phyloP scores from a whole-genome alignment of 2,113 vertebrate species.

The Tupaia tana region DNA sequence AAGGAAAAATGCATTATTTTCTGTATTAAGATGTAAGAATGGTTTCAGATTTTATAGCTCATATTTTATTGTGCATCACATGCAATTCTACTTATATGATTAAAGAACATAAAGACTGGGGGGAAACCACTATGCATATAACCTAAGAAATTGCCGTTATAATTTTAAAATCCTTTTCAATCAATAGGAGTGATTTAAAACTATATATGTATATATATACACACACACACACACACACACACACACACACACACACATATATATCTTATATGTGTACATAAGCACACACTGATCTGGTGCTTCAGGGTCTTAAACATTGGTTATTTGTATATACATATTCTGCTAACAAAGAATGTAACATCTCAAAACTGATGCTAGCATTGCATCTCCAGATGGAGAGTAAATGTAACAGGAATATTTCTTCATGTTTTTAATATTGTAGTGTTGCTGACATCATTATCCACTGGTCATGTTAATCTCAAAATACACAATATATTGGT shows the following conservation, averaged over 20 bases:
- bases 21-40: constrained; percentile 67
- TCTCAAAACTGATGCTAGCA: constrained; percentile 44
- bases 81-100: constrained; percentile 57
- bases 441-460: constrained; percentile 47
- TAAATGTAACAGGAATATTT: not conserved
- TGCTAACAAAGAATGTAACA: constrained; percentile 50
- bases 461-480: constrained; percentile 57
- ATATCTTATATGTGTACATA: too few relatives aligned
- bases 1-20: constrained; percentile 40
- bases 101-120: constrained; percentile 38
- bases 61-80: constrained; percentile 52
- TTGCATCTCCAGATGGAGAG: not conserved
- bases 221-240: not conserved
- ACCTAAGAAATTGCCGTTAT: constrained; percentile 21
- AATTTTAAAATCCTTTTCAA: constrained; percentile 46
- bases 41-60: constrained; percentile 64
- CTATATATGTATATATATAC: not conserved
- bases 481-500: constrained; percentile 17
- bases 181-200: constrained; percentile 22
- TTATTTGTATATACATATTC: constrained; percentile 34
- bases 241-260: not conserved
- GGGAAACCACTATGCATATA: not conserved
- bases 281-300: constrained; percentile 21
- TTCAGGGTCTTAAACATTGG: constrained; percentile 52
- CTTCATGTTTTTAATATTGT: constrained; percentile 43